Conservation (phyloP, 2,113 vertebrate genomes). For the Tretioscincus oriximinensis region DNA sequence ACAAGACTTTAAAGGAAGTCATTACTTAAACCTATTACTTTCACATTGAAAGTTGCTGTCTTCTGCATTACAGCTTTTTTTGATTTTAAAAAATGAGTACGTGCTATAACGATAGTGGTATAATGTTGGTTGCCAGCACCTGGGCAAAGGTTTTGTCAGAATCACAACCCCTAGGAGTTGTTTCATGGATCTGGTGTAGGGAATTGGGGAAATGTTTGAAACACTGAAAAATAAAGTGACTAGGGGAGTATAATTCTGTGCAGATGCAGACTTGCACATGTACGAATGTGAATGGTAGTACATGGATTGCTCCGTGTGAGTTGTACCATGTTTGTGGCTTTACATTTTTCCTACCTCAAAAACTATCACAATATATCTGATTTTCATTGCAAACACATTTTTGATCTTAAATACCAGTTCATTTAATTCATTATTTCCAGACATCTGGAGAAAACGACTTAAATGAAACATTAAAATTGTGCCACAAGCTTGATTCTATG, state of each 20-base stretch:
- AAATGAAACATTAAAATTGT: not conserved
- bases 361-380: too few species aligned
- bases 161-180: too few species aligned
- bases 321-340: not conserved
- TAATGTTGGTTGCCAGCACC: too few species aligned
- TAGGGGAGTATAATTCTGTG: too few species aligned
- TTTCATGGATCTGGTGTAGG: too few species aligned
- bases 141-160: too few species aligned
- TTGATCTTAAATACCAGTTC: not conserved
- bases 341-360: not conserved
- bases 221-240: too few species aligned
- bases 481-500: not conserved
- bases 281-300: too few species aligned
- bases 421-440: not conserved
- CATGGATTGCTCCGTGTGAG: too few species aligned
- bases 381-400: not conserved
- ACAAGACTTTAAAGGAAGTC: too few species aligned
- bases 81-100: not conserved
- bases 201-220: too few species aligned
- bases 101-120: not conserved
- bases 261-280: too few species aligned
- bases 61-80: not conserved
- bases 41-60: not conserved
- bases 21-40: not conserved
- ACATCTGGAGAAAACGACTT: not conserved